phyloP scores from a whole-genome alignment of 2,888 invertebrate genomes.

The Actias luna region DNA sequence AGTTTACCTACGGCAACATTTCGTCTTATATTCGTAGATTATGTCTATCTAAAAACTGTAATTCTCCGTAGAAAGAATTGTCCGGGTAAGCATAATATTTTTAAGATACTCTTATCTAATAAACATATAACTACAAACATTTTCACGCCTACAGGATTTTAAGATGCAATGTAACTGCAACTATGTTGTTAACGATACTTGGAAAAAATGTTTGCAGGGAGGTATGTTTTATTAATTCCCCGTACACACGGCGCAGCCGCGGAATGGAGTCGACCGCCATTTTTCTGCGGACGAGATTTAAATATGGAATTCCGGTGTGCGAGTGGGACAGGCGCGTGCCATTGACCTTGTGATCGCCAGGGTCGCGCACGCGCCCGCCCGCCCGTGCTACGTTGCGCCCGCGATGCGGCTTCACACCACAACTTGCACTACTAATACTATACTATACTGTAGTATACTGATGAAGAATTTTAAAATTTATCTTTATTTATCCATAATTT shows the following conservation, averaged over 20 bases:
- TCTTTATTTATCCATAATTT: constrained; percentile 15
- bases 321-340: constrained; percentile 79
- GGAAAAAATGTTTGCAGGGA: constrained; percentile 66
- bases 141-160: constrained; percentile 44
- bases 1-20: constrained; percentile 43
- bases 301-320: constrained; percentile 82
- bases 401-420: constrained; percentile 37
- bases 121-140: constrained; percentile 11
- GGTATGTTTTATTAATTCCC: constrained; percentile 80
- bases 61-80: too few relatives aligned
- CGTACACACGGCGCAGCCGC: constrained; percentile 66
- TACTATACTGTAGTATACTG: too few relatives aligned
- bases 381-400: constrained; percentile 41
- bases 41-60: not conserved
- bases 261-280: constrained; percentile 79
- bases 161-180: constrained; percentile 52
- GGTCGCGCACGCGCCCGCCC: constrained; percentile 72
- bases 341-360: constrained; percentile 76
- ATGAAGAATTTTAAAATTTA: constrained; percentile 12
- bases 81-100: too few relatives aligned
- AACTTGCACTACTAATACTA: constrained; percentile 20
- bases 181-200: constrained; percentile 65
- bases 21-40: constrained; percentile 19
- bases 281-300: constrained; percentile 82
- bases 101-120: too few relatives aligned